These are phyloP conservation scores for Zoanthus sansibaricus DNA, from an alignment of 92 coral and sea anemone species.

Conservation along the genomic window DNA sequence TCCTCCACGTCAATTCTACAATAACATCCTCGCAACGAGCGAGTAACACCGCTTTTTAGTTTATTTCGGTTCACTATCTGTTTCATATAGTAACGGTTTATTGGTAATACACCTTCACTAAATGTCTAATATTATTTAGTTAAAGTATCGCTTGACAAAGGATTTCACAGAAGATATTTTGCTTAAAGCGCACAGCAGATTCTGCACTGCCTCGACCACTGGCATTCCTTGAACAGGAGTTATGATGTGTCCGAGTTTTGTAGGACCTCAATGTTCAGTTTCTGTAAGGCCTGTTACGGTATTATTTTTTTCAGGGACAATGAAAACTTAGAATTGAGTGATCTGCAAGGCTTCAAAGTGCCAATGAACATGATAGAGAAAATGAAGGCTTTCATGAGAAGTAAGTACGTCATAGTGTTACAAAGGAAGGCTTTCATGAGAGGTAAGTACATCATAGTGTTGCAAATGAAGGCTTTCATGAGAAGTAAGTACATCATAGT, in stretches of 20 bases:
- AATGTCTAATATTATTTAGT: too few relatives aligned
- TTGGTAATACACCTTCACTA: too few relatives aligned
- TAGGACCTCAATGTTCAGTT: not conserved
- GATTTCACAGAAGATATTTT: too few relatives aligned
- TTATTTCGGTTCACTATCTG: too few relatives aligned
- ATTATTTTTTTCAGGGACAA: constrained; percentile 13
- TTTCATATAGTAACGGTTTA: too few relatives aligned
- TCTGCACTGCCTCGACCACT: not conserved
- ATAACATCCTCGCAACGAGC: too few relatives aligned
- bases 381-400: constrained; percentile 40
- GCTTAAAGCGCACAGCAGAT: not conserved
- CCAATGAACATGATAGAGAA: constrained; percentile 28
- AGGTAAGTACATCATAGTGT: too few relatives aligned
- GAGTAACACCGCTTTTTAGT: too few relatives aligned
- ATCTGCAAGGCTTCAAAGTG: constrained; percentile 42
- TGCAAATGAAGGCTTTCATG: constrained; percentile 34
- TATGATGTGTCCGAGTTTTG: not conserved
- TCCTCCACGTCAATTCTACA: too few relatives aligned
- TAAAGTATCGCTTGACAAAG: too few relatives aligned
- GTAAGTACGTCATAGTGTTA: not conserved
- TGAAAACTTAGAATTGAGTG: constrained; percentile 25
- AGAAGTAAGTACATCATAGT: constrained; percentile 1
- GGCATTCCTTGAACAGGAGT: not conserved
- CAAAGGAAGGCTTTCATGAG: too few relatives aligned
- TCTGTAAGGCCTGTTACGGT: not conserved